Evolutionary conservation across 2,113 vertebrate genomes (phyloP).

Genomic region (Pelusios castaneus): DNA sequence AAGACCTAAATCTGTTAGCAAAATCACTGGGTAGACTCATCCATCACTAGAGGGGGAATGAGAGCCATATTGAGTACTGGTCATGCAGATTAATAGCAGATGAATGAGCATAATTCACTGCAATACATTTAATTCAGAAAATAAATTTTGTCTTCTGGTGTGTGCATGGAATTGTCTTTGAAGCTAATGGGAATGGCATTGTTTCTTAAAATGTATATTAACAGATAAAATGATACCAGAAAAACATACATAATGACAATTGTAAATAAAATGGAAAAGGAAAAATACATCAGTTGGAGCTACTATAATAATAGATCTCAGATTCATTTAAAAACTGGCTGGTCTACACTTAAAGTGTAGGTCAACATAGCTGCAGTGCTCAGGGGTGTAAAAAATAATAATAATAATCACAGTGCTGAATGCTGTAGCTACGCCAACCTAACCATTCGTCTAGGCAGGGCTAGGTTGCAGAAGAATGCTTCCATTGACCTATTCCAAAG

Average conservation of each 20-base stretch:
- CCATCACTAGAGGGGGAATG: neutral
- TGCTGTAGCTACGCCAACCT: neutral
- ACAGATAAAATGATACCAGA: neutral
- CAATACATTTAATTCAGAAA: neutral
- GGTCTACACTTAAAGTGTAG: too few relatives aligned
- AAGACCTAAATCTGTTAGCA: neutral
- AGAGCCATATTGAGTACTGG: neutral
- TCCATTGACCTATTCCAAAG: neutral
- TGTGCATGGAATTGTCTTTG: neutral
- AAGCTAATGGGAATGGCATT: neutral
- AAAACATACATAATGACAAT: neutral
- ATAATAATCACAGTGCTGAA: neutral
- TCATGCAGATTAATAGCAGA: neutral
- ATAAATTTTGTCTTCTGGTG: neutral
- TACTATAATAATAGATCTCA: neutral
- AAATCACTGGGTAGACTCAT: neutral
- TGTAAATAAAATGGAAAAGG: neutral
- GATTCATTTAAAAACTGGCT: neutral
- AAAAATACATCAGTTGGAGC: neutral
- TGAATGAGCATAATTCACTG: neutral
- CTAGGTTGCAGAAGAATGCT: neutral
- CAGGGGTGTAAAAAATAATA: too few relatives aligned
- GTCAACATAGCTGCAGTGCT: too few relatives aligned
- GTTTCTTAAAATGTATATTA: neutral
- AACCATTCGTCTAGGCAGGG: neutral